phyloP scores from a whole-genome alignment of 2,797 vertebrate species.

The Furcifer pardalis region DNA sequence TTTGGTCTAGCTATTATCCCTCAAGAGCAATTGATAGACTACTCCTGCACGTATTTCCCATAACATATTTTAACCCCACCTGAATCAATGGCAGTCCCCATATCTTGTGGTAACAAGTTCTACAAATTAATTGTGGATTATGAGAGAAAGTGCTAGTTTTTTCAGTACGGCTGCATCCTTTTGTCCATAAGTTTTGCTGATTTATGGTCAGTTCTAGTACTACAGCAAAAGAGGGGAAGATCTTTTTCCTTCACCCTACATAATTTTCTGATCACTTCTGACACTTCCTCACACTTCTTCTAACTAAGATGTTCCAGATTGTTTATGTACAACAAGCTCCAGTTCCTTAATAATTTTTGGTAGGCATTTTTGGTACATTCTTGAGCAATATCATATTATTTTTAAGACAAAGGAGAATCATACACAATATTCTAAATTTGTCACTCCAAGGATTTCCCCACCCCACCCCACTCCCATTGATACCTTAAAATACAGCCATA shows the following conservation, averaged over 20 bases:
- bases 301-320: not conserved
- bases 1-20: not conserved
- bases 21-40: not conserved
- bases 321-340: not conserved
- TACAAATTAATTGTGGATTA: not conserved
- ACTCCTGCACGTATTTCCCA: not conserved
- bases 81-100: not conserved
- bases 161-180: not conserved
- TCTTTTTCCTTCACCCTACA: not conserved
- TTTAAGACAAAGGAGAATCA: not conserved
- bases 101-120: not conserved
- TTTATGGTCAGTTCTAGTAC: not conserved
- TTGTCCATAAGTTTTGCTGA: not conserved
- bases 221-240: no score
- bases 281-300: not conserved
- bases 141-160: not conserved
- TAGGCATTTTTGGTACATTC: not conserved
- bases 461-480: no score
- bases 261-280: not conserved
- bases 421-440: not conserved
- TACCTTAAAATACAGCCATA: not conserved
- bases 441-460: not conserved
- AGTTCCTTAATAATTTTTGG: not conserved
- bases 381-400: no score
- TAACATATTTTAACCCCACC: not conserved